Evolutionary conservation across 1,140 invertebrate genomes (phyloP), one percentile per base, ranked within the genome.

Genomic region (Tribolium madens): DNA sequence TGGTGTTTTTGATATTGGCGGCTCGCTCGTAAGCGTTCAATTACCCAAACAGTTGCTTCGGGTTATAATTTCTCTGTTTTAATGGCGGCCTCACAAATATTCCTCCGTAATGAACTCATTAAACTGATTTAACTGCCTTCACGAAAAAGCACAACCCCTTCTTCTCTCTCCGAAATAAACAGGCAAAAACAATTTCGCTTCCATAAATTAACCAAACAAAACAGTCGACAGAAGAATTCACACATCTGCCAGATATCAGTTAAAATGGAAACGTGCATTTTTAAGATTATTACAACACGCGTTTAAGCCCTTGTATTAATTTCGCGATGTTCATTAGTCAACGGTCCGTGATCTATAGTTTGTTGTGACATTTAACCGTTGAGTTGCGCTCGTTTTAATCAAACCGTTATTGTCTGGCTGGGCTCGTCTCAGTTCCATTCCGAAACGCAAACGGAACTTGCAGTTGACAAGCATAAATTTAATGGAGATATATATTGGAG

Each of bases 391-490:
- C 57, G 42, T 73, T 77, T 77, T 77, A 73, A 77, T 77, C 76
- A 75, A 75, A 75, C 73, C 46, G 73, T 78, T 78, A 76, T 76
- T 78, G 60, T 72, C 70, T 72, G 57, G 36, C 18, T 64, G 48
- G 47, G 50, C 42, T 76, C 53, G 70, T 77, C 71, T 73, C 47
- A 60, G 70, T 76, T 73, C 26, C 75, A 73, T 78, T 72, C 48
- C 14, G 69, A 71, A 68, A 73, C 69, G 70, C 48, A 70, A 75
- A 73, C 76, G 72, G 72, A 75, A 70, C 75, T 75, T 80, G 77
- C 77, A 76, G 71, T 78, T 80, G 75, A 80, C 79, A 77, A 79
- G 77, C 77, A 80, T 80, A 80, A 80, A 75, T 78, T 80, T 79
- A 80, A 80, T 80, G 76, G 79, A 76, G 79, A 78, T 76, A 75